Evolutionary conservation across 2,888 invertebrate genomes (phyloP).

Genomic region (Callyntrura guangdongensis): DNA sequence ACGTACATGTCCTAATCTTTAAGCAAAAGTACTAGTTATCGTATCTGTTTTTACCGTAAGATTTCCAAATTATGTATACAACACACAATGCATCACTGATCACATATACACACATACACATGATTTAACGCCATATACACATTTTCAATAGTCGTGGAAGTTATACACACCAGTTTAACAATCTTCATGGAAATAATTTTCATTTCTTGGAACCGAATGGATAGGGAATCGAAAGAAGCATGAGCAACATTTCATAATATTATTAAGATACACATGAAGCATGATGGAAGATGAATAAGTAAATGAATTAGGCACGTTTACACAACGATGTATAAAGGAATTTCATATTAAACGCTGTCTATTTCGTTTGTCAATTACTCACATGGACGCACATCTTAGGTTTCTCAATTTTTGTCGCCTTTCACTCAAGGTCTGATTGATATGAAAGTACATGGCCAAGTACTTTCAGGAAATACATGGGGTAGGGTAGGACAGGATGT

Average conservation of each 20-base stretch:
- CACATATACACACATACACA: background rate
- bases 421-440: background rate
- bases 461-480: background rate
- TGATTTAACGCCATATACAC: background rate
- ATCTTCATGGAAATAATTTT: too few relatives aligned
- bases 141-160: background rate
- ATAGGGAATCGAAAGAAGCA: too few relatives aligned
- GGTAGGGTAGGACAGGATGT: background rate
- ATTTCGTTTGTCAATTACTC: background rate
- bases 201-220: too few relatives aligned
- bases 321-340: background rate
- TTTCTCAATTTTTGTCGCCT: background rate
- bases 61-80: background rate
- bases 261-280: too few relatives aligned
- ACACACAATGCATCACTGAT: background rate
- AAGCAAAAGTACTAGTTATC: conserved; percentile 2
- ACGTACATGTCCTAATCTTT: background rate
- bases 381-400: background rate
- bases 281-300: background rate
- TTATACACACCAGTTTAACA: too few relatives aligned
- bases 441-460: background rate
- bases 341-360: background rate
- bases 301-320: background rate
- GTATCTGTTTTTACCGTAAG: background rate
- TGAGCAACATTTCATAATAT: too few relatives aligned